phyloP scores from a whole-genome alignment of 2,888 invertebrate genomes.

The Nomada goodeniana region DNA sequence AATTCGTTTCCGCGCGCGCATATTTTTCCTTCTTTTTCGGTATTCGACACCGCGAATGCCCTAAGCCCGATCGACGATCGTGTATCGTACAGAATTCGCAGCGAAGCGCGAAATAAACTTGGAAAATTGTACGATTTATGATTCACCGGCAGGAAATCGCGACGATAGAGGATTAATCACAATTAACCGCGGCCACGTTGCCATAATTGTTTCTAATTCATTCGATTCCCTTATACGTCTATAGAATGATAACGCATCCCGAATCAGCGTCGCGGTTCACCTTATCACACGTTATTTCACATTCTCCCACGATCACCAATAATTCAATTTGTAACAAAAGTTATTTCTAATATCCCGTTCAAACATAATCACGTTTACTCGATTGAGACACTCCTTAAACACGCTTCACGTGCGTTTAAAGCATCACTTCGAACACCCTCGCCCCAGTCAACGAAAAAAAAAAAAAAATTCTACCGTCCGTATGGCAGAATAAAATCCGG shows the following conservation, averaged over 20 bases:
- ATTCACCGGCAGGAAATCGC: conserved; percentile 57
- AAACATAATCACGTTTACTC: too few relatives aligned
- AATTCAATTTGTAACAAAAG: too few relatives aligned
- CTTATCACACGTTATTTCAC: neutral
- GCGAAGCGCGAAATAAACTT: conserved; percentile 10
- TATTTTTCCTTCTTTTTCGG: neutral
- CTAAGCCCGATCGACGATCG: too few relatives aligned
- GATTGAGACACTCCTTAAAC: neutral
- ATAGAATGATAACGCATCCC: conserved; percentile 24
- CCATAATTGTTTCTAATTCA: conserved; percentile 43
- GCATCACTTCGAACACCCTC: conserved; percentile 7
- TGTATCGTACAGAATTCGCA: neutral
- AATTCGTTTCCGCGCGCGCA: neutral
- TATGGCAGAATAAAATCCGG: neutral
- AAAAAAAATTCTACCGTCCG: neutral
- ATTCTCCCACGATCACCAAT: neutral
- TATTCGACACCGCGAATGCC: neutral
- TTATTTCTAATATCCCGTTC: too few relatives aligned
- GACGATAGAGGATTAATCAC: conserved; percentile 47
- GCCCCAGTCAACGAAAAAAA: neutral
- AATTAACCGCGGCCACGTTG: conserved; percentile 48
- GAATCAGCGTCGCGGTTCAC: neutral
- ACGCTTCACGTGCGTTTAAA: conserved; percentile 1
- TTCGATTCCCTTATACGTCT: conserved; percentile 31
- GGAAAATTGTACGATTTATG: conserved; percentile 56